Percentiles rank a stretch among this genome's conserved stretches.
Evolutionary conservation across 2,888 invertebrate species (phyloP).

Genomic region (Tricholauxania praeusta): DNA sequence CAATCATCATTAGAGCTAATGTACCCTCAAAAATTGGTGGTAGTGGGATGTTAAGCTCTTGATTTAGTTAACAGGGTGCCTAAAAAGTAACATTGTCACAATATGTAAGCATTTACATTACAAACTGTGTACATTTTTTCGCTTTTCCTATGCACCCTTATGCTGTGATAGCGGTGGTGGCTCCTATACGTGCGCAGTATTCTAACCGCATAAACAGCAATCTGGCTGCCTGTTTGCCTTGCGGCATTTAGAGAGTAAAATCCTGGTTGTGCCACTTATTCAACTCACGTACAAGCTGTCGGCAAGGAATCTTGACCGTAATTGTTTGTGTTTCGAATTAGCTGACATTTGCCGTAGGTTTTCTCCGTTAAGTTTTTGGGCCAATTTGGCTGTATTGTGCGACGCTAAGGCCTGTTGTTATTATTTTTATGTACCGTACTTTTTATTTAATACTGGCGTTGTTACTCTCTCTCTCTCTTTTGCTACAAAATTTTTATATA

Average conservation of each 20-base stretch:
- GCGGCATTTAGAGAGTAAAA: conserved; percentile 22
- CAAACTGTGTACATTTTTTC: too few relatives aligned
- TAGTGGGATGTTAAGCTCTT: conserved; percentile 55
- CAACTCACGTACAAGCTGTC: conserved; percentile 28
- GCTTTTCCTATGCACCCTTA: too few relatives aligned
- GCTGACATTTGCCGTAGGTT: conserved; percentile 32
- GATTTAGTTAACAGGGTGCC: conserved; percentile 51
- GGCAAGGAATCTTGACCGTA: conserved; percentile 32
- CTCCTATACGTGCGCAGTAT: too few relatives aligned
- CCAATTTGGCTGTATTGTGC: not conserved
- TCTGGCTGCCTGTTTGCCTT: not conserved
- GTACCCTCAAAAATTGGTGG: conserved; percentile 68
- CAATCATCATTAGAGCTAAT: conserved; percentile 69
- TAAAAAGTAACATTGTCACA: not conserved
- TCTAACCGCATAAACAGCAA: conserved; percentile 2
- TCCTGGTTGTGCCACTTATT: conserved; percentile 30
- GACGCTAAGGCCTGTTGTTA: not conserved
- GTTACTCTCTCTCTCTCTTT: conserved; percentile 14
- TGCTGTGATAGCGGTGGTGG: too few relatives aligned
- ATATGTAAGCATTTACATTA: too few relatives aligned
- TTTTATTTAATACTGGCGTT: too few relatives aligned
- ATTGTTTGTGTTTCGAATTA: conserved; percentile 40
- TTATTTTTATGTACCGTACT: too few relatives aligned
- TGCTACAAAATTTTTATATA: not conserved
- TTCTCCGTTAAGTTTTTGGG: not conserved